phyloP scores from a whole-genome alignment of 2,888 invertebrate genomes.

The Pollenia labialis region DNA sequence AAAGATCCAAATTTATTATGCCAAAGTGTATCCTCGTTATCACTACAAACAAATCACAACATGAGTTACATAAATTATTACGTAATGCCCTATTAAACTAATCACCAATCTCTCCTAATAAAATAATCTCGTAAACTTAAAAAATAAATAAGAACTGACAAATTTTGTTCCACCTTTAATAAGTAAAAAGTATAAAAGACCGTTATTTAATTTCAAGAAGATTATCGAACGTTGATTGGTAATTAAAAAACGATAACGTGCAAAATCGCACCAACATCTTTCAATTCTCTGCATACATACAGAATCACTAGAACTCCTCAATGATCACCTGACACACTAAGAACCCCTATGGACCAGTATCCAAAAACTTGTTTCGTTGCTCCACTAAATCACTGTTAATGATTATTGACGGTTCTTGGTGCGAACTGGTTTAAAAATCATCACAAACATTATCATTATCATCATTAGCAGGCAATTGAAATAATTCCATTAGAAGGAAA shows the following conservation, averaged over 20 bases:
- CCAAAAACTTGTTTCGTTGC: conserved; percentile 38
- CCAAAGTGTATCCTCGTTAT: too few relatives aligned
- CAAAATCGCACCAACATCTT: neutral
- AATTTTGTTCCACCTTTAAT: neutral
- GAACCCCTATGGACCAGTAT: conserved; percentile 1
- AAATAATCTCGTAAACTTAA: too few relatives aligned
- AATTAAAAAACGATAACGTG: conserved; percentile 2
- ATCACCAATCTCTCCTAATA: too few relatives aligned
- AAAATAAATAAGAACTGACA: neutral
- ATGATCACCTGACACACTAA: conserved; percentile 41
- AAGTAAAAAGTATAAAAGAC: neutral
- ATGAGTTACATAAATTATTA: too few relatives aligned
- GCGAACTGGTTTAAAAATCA: conserved; percentile 28
- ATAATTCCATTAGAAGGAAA: neutral
- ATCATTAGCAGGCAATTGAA: neutral
- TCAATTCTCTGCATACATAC: neutral
- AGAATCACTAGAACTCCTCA: neutral
- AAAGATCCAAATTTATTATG: too few relatives aligned
- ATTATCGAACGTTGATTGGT: conserved; percentile 36
- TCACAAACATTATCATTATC: conserved; percentile 9
- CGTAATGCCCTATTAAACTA: too few relatives aligned
- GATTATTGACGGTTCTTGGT: conserved; percentile 37
- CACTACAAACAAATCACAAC: too few relatives aligned
- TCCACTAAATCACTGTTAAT: conserved; percentile 39
- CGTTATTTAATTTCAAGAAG: conserved; percentile 28